Base-by-base conservation (phyloP, 2,113 vertebrate genomes). In the Colossoma macropomum region DNA sequence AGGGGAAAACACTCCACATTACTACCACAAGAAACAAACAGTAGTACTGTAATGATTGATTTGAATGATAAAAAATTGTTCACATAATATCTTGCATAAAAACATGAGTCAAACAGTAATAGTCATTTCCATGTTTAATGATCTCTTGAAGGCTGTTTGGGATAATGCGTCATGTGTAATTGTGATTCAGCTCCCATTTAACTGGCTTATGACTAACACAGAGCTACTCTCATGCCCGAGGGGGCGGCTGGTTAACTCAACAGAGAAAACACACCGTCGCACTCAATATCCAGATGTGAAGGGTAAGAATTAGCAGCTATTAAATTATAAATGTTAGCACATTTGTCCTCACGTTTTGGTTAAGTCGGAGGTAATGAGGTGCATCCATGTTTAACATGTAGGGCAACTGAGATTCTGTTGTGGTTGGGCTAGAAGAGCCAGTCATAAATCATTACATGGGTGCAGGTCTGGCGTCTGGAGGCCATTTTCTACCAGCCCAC, bases 271-370 rank as follows among this genome's bases (percentile, higher is more conserved):
- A 70, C 10, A 41, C 32, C 12, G 38, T 23, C 3, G 21, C 9
- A 13, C 11, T 62, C n/a, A 27, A 71, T 45, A n/a, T 15, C 41
- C 23, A 15, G 34, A 71, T 8, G 38, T 21, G 41, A 45, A 21
- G 34, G 87, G 82, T n/a, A 82, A 78, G 86, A 82, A 45, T 71
- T 17, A 71, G 34, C 68, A 21, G 38, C 68, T 45, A 45, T 71
- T 71, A n/a, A 45, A 25, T 71, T 12, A 38, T 45, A 45, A 45
- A n/a, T 32, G 9, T 62, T 71, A 71, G 68, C 19, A 11, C 8
- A 71, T 45, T 71, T 71, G 68, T 71, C 38, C 68, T n/a, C 12
- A 71, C 23, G 45, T 25, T 71, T 45, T 45, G 11, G 38, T 38
- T 71, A 13, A 45, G 68, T 25, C 45, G 68, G 23, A 71, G 68